Evolutionary conservation across 2,113 vertebrate genomes (phyloP).

Genomic region (Halcyon senegalensis): DNA sequence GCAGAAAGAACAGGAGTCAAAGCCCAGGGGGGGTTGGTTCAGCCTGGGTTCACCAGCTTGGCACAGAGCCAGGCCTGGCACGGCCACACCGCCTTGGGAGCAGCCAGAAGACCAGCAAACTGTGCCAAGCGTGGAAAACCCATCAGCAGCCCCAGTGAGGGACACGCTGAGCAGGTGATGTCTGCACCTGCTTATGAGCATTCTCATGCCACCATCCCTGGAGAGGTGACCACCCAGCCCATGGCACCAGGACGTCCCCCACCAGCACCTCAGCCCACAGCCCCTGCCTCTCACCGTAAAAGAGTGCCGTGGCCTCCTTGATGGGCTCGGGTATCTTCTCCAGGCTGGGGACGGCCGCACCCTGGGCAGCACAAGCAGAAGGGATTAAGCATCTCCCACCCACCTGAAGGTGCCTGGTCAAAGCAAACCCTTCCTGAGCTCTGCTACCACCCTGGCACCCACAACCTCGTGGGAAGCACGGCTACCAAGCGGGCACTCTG

Average conservation of each 20-base stretch:
- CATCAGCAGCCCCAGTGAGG: fast-evolving
- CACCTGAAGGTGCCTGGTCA: neutral
- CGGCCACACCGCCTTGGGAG: fast-evolving
- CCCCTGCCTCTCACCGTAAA: constrained; percentile 79
- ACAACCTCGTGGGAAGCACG: fast-evolving
- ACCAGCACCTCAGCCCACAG: neutral
- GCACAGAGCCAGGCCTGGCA: neutral
- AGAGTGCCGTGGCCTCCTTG: constrained; percentile 92
- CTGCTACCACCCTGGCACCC: fast-evolving
- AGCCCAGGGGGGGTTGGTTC: neutral
- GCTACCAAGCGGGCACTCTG: neutral
- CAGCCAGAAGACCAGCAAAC: neutral
- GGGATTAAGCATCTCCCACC: neutral
- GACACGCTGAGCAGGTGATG: fast-evolving
- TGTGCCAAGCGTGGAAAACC: fast-evolving
- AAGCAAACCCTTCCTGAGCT: neutral
- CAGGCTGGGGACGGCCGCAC: constrained; percentile 70
- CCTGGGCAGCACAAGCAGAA: constrained; percentile 60
- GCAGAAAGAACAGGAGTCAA: neutral
- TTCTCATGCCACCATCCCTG: fast-evolving
- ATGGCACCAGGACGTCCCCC: fast-evolving
- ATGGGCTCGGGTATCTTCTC: constrained; percentile 90
- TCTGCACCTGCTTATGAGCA: neutral
- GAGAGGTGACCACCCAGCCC: neutral
- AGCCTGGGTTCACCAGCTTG: neutral